phyloP scores from a whole-genome alignment of 2,113 vertebrate genomes.

The Prionailurus viverrinus region DNA sequence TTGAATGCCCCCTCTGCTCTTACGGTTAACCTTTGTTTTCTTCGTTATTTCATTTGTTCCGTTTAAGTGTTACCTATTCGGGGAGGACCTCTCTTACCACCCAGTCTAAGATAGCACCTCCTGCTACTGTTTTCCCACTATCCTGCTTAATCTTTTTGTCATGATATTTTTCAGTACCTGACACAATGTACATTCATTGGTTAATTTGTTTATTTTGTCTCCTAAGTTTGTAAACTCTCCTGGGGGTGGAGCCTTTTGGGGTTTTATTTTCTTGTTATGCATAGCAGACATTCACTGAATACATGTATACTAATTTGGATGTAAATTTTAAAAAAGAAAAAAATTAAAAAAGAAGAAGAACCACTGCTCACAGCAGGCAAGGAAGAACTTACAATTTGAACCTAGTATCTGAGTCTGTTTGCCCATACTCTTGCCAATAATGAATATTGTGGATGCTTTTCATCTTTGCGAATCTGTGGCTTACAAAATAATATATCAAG shows the following conservation, averaged over 20 bases:
- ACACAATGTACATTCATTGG: background rate
- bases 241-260: background rate
- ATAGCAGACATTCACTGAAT: background rate
- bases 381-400: background rate
- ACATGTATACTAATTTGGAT: no score
- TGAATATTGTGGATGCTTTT: background rate
- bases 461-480: background rate
- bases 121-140: background rate
- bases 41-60: conserved; percentile 2
- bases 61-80: background rate
- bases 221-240: background rate
- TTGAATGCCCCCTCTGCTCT: background rate
- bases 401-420: background rate
- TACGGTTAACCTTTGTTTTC: background rate
- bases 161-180: background rate
- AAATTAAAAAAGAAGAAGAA: background rate
- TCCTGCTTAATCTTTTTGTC: background rate
- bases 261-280: background rate
- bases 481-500: conserved; percentile 7
- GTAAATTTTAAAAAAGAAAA: no score
- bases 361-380: background rate
- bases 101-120: background rate
- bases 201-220: background rate
- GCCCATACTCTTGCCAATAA: background rate
- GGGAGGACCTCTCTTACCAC: background rate